phyloP scores from a whole-genome alignment of 2,888 invertebrate species.

The Cheilosia pagana region DNA sequence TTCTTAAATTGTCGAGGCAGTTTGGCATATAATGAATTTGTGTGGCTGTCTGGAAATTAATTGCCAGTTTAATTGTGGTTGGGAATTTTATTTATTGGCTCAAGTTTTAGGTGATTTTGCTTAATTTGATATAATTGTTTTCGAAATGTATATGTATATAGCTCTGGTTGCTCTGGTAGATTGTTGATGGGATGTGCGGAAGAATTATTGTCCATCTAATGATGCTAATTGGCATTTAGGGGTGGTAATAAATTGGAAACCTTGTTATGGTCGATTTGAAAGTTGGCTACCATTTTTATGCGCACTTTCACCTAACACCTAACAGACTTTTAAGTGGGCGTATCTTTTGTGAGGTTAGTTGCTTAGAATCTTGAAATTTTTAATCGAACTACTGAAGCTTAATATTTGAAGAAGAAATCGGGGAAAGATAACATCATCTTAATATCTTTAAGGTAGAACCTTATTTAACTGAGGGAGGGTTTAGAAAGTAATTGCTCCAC shows the following conservation, averaged over 20 bases:
- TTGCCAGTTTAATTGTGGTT: conserved; percentile 63
- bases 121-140: conserved; percentile 52
- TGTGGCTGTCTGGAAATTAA: conserved; percentile 63
- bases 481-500: too few species aligned
- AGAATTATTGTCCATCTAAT: conserved; percentile 28
- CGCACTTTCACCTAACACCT: too few species aligned
- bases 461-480: too few species aligned
- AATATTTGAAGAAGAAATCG: too few species aligned
- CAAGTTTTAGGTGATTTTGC: conserved; percentile 59
- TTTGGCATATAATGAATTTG: conserved; percentile 67
- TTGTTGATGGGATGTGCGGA: conserved; percentile 9
- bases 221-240: conserved; percentile 36
- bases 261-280: conserved; percentile 5
- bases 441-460: too few species aligned
- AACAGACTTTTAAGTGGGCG: too few species aligned
- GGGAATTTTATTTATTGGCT: conserved; percentile 66
- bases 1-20: conserved; percentile 72
- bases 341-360: too few species aligned
- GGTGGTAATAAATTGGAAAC: conserved; percentile 11
- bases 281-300: not conserved
- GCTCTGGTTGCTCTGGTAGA: not conserved
- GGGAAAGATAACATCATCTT: too few species aligned
- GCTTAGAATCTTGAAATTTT: too few species aligned
- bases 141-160: not conserved
- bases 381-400: too few species aligned